Conservation (phyloP, 2,888 invertebrate genomes). For the Protonemura montana region DNA sequence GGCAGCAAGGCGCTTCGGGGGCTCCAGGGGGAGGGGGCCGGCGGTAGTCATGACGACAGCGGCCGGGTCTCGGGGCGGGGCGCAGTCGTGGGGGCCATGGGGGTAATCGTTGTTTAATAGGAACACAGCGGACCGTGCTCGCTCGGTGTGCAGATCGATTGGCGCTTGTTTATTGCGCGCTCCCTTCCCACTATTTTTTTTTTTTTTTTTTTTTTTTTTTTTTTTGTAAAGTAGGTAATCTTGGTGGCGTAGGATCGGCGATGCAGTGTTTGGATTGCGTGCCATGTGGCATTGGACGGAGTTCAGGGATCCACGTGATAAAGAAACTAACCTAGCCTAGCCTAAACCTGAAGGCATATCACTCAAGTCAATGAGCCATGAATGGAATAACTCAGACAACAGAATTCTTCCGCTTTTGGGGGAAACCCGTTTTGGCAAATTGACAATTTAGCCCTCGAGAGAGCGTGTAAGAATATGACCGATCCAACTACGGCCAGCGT, state of each 20-base stretch:
- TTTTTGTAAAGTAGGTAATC: neutral
- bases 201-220: neutral
- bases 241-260: neutral
- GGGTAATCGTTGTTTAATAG: constrained; percentile 7
- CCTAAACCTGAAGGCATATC: too few species aligned
- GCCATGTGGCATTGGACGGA: too few species aligned
- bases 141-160: neutral
- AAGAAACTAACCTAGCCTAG: too few species aligned
- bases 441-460: too few species aligned
- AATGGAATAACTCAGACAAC: too few species aligned
- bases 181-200: neutral
- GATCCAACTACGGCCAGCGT: too few species aligned
- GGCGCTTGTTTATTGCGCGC: neutral
- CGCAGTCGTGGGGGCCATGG: neutral
- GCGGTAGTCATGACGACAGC: neutral
- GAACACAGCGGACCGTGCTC: neutral
- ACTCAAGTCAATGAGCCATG: too few species aligned
- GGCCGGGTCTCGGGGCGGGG: constrained; percentile 7
- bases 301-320: too few species aligned
- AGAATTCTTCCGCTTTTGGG: too few species aligned
- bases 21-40: neutral
- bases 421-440: too few species aligned
- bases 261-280: neutral
- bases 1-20: neutral
- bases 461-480: too few species aligned